These are phyloP conservation scores for Nasonia vitripennis DNA, from an alignment of 1,140 invertebrate species.

Conservation along the genomic window DNA sequence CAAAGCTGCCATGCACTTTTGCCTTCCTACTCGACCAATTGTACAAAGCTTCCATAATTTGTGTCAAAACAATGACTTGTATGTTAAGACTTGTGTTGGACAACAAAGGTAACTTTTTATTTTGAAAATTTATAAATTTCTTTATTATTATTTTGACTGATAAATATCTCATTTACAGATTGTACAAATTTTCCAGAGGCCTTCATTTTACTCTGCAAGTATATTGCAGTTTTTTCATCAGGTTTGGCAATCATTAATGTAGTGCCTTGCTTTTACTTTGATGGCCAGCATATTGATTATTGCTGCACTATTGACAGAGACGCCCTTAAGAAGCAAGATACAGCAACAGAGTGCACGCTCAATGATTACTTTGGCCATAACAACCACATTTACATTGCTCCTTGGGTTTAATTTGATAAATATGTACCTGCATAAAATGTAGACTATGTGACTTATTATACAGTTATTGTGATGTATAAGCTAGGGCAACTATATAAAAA, in stretches of 20 bases:
- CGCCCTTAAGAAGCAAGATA: constrained; percentile 73
- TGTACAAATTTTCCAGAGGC: constrained; percentile 86
- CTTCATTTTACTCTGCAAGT: constrained; percentile 80
- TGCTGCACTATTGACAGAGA: constrained; percentile 77
- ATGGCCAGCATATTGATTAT: constrained; percentile 77
- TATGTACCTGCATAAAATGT: no score
- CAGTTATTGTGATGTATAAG: no score
- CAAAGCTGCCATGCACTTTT: no score
- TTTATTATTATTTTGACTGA: constrained; percentile 11
- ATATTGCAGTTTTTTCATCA: constrained; percentile 91
- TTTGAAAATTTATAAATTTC: constrained; percentile 18
- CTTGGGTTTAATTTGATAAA: no score
- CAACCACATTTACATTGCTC: no score
- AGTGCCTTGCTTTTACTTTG: no score
- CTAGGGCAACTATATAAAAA: no score
- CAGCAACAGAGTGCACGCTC: no score
- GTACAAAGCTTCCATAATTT: constrained; percentile 80
- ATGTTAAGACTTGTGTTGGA: constrained; percentile 84
- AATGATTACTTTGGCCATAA: no score
- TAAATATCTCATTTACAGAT: constrained; percentile 61
- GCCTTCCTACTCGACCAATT: constrained; percentile 87
- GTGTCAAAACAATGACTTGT: constrained; percentile 79
- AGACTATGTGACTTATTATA: no score
- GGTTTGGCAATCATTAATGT: constrained; percentile 71
- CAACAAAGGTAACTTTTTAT: constrained; percentile 79